These are phyloP conservation scores for Subacronicta megacephala DNA, from an alignment of 2,888 invertebrate genomes.

Conservation along the genomic window DNA sequence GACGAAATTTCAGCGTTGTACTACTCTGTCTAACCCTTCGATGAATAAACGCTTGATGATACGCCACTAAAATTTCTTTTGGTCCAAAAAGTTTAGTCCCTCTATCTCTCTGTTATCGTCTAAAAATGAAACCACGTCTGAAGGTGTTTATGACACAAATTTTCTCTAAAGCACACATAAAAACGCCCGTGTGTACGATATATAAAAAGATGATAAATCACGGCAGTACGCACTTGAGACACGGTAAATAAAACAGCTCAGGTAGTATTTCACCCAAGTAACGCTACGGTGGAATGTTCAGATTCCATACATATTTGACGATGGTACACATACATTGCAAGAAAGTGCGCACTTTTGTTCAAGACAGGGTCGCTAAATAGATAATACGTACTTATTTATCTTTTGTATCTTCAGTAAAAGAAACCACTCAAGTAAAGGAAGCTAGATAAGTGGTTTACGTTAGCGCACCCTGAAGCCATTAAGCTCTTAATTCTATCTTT, in stretches of 20 bases:
- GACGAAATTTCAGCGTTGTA: too few relatives aligned
- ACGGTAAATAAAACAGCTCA: slow-evolving; percentile 36
- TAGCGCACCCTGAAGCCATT: slow-evolving; percentile 10
- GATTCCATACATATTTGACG: slow-evolving; percentile 33
- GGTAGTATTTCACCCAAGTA: slow-evolving; percentile 30
- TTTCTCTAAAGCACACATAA: slow-evolving; percentile 9
- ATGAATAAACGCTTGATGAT: too few relatives aligned
- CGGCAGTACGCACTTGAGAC: slow-evolving; percentile 10
- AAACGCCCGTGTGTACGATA: neutral
- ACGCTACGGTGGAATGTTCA: slow-evolving; percentile 4
- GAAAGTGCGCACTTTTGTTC: neutral
- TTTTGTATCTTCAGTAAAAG: slow-evolving; percentile 21
- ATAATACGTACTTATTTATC: neutral
- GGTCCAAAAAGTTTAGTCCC: too few relatives aligned
- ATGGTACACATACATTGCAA: slow-evolving; percentile 5
- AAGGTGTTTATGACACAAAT: slow-evolving; percentile 16
- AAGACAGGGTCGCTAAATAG: neutral
- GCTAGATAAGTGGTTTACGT: slow-evolving; percentile 18
- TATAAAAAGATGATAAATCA: slow-evolving; percentile 26
- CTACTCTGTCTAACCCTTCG: too few relatives aligned
- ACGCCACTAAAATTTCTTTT: too few relatives aligned
- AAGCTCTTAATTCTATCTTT: slow-evolving; percentile 7
- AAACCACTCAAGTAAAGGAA: slow-evolving; percentile 14
- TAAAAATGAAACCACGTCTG: slow-evolving; percentile 2
- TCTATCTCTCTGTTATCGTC: neutral